phyloP scores from a whole-genome alignment of 2,888 invertebrate species.

The Chymomyza procnemis region DNA sequence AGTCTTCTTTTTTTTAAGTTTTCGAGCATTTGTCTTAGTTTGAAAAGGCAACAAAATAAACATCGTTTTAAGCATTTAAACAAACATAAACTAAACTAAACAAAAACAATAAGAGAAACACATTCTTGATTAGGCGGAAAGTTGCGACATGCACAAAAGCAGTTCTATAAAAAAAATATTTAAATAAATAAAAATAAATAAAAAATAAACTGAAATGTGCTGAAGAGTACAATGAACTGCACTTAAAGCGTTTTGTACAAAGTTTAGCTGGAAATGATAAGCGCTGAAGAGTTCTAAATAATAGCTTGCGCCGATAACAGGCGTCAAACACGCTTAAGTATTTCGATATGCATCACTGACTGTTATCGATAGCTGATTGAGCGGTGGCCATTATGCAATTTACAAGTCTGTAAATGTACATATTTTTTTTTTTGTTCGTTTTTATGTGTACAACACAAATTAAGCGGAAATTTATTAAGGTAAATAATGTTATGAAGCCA shows the following conservation, averaged over 20 bases:
- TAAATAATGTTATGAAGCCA: neutral
- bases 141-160: neutral
- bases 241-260: neutral
- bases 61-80: neutral
- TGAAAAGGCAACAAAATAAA: neutral
- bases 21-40: neutral
- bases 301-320: neutral
- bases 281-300: too few relatives aligned
- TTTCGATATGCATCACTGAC: neutral
- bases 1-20: neutral
- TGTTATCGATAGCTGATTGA: neutral
- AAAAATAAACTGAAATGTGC: neutral
- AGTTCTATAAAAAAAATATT: neutral
- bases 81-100: neutral
- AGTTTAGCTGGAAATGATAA: neutral
- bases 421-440: neutral
- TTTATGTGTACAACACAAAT: neutral
- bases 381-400: neutral
- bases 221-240: constrained; percentile 17
- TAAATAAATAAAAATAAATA: neutral
- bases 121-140: neutral
- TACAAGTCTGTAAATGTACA: neutral
- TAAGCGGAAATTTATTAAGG: constrained; percentile 4
- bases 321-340: neutral
- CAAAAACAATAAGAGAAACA: neutral